phyloP scores from a whole-genome alignment of 2,113 vertebrate genomes.

The Aegotheles bennettii region DNA sequence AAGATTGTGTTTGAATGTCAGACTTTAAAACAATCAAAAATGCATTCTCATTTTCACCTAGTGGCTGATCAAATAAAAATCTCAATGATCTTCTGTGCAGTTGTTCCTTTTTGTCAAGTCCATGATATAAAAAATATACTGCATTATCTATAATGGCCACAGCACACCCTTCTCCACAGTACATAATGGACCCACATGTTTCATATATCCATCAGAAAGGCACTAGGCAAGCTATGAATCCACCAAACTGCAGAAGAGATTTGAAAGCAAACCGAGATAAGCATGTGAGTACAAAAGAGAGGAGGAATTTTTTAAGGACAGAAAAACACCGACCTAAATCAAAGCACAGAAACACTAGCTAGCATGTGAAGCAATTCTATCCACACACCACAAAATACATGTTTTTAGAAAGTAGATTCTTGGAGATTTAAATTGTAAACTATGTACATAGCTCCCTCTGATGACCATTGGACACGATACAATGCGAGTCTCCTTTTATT shows the following conservation, averaged over 20 bases:
- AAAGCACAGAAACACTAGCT: not conserved
- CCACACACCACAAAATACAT: not conserved
- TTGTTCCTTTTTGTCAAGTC: not conserved
- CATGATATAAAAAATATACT: not conserved
- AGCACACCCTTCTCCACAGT: not conserved
- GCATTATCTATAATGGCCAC: not conserved
- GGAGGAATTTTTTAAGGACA: not conserved
- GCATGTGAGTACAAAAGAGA: not conserved
- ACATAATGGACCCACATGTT: not conserved
- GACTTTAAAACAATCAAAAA: not conserved
- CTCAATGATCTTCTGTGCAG: not conserved
- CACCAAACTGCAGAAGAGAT: not conserved
- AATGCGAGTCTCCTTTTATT: constrained; percentile 79
- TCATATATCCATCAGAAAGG: not conserved
- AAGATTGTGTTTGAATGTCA: not conserved
- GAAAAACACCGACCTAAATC: constrained; percentile 1
- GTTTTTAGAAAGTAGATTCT: constrained; percentile 61
- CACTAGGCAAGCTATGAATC: not conserved
- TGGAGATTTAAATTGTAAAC: constrained; percentile 65
- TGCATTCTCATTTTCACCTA: not conserved
- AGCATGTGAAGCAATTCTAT: not conserved
- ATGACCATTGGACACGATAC: constrained; percentile 83
- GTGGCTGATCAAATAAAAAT: not conserved
- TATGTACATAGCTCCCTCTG: constrained; percentile 90
- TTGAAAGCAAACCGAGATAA: not conserved